phyloP scores from a whole-genome alignment of 2,888 invertebrate genomes.

The Phragmatobia fuliginosa region DNA sequence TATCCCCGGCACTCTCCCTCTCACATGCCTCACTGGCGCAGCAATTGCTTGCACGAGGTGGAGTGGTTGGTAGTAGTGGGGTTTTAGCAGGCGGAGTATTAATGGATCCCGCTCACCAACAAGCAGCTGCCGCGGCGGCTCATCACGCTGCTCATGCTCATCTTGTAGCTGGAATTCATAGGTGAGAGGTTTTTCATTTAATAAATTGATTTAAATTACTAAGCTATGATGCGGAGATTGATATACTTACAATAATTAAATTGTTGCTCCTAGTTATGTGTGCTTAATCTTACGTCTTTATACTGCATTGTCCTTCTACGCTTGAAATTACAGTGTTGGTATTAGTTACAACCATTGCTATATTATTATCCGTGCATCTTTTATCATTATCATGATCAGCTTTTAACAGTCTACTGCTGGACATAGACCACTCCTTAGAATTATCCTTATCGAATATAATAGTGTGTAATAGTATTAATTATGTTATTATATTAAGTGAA shows the following conservation, averaged over 20 bases:
- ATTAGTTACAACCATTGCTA: too few species aligned
- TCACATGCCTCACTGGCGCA: conserved; percentile 84
- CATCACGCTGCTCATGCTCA: conserved; percentile 89
- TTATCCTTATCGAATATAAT: too few species aligned
- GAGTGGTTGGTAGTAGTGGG: conserved; percentile 79
- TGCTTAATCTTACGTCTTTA: background rate
- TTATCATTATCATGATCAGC: too few species aligned
- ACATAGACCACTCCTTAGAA: too few species aligned
- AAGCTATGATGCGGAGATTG: background rate
- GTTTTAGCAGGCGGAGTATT: conserved; percentile 78
- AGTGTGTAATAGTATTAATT: too few species aligned
- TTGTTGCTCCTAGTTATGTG: background rate
- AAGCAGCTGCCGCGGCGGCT: conserved; percentile 82
- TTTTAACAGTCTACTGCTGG: too few species aligned
- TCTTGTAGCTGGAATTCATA: conserved; percentile 89
- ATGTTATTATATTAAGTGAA: too few species aligned
- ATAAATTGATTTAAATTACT: background rate
- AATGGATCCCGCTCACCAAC: conserved; percentile 82
- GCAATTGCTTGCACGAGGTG: conserved; percentile 77
- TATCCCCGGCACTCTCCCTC: conserved; percentile 93
- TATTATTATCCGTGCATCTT: too few species aligned
- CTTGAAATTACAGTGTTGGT: too few species aligned
- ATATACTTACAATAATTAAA: background rate
- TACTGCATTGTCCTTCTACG: background rate
- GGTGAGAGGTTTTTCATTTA: conserved; percentile 61